Evolutionary conservation across 2,113 vertebrate genomes (phyloP).

Genomic region (Poeciliopsis occidentalis): DNA sequence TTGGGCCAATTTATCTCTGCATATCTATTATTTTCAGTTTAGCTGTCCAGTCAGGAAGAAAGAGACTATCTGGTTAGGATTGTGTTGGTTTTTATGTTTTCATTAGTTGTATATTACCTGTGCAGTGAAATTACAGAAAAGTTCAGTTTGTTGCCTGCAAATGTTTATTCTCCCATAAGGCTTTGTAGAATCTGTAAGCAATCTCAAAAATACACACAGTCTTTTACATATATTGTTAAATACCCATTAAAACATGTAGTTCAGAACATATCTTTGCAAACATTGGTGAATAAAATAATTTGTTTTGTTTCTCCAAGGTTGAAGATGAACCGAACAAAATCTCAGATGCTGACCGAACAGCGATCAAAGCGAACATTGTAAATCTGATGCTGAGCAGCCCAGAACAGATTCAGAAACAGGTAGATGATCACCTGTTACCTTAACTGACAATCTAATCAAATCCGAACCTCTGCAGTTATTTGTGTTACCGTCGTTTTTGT

Average conservation of each 20-base stretch:
- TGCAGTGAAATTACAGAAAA: no score
- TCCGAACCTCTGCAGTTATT: background rate
- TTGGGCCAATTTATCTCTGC: no score
- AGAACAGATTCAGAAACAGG: conserved; percentile 99
- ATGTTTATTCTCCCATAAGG: no score
- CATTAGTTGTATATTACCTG: no score
- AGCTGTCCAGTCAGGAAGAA: no score
- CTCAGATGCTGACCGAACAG: conserved; percentile 89
- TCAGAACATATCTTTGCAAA: background rate
- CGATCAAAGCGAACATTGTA: conserved; percentile 98
- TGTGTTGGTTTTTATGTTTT: no score
- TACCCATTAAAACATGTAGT: background rate
- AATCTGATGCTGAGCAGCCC: conserved; percentile 98
- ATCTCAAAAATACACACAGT: no score
- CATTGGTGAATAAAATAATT: background rate
- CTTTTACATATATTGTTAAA: background rate
- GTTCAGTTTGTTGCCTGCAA: no score
- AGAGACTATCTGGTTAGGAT: no score
- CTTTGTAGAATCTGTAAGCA: no score
- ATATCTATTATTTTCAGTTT: no score
- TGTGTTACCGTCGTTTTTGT: background rate
- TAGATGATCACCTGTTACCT: conserved; percentile 46
- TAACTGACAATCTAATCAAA: background rate
- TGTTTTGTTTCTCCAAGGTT: conserved; percentile 77
- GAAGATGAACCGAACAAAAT: conserved; percentile 99